Base-by-base conservation (phyloP, 2,113 vertebrate species). In the Poeciliopsis turrubarensis region DNA sequence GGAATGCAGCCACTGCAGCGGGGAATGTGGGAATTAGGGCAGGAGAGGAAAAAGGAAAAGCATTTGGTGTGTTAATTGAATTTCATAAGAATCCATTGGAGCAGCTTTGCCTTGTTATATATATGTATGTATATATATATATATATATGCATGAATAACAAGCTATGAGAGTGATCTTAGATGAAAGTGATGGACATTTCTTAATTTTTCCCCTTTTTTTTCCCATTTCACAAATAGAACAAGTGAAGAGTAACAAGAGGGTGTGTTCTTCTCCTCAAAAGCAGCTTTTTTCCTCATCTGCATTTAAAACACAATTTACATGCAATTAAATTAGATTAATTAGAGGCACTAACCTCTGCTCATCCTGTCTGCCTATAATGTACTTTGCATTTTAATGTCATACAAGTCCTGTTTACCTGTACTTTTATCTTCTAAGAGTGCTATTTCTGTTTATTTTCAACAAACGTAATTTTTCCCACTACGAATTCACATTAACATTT, bases 251-350 rank as follows among this genome's bases (percentile, higher is more conserved):
- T 60, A 82, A 82, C 60, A 65, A 70, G 81, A 74, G 81, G 81
- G 31, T 44, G 78, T 26, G 30, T 81, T 81, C 71, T 66, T 65
- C 65, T 66, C 65, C 68, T 74, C 57, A 39, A 41, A 77, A 66
- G 57, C 47, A 29, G 68, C 79, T 67, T 76, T 72, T 85, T 78
- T 74, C 68, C 79, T 86, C 78, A 88, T 88, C 87, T 90, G 81
- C 86, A 85, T 88, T 91, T 87, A 89, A 91, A 93, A 89, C 88
- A 87, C 78, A 93, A 92, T 94, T 93, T 93, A 91, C 92, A 93
- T 92, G 86, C 92, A 93, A 94, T 92, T 93, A 92, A 92, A 91
- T 91, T 87, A 68, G 82, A 86, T 91, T 93, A 93, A 94, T 93
- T 93, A 92, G 90, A 88, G 77, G 78, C 88, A 86, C 88, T 92